A percentile compares a stretch with the other conserved stretches of the same genome.
phyloP scores from a whole-genome alignment of 2,888 invertebrate species.

The Thecocarcelia acutangulata region DNA sequence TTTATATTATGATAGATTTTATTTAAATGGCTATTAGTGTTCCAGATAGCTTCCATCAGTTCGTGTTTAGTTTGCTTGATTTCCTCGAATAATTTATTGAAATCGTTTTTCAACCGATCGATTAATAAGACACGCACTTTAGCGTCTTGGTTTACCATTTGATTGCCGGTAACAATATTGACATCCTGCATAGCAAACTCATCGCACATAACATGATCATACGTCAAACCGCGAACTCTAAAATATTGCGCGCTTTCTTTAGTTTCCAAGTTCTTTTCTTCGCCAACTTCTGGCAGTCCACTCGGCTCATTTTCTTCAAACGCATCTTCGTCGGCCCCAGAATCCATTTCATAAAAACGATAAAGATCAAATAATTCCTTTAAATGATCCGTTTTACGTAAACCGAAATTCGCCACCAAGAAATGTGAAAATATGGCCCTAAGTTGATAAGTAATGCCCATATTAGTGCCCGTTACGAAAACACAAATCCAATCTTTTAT shows the following conservation, averaged over 20 bases:
- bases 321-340: constrained; percentile 62
- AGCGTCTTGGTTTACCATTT: constrained; percentile 74
- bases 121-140: constrained; percentile 70
- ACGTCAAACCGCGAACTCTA: constrained; percentile 72
- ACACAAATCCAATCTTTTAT: constrained; percentile 76
- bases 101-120: constrained; percentile 74
- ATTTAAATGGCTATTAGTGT: constrained; percentile 73
- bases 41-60: constrained; percentile 73
- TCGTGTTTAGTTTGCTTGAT: constrained; percentile 74
- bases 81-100: constrained; percentile 76
- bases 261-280: too few species aligned
- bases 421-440: constrained; percentile 76
- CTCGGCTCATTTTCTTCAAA: constrained; percentile 4
- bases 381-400: constrained; percentile 62
- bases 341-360: constrained; percentile 76
- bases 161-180: constrained; percentile 74
- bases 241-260: constrained; percentile 41
- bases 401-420: constrained; percentile 75
- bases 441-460: constrained; percentile 73
- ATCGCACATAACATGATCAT: constrained; percentile 75
- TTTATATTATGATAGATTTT: constrained; percentile 77
- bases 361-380: constrained; percentile 73
- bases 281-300: background rate
- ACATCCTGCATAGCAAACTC: constrained; percentile 74
- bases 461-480: constrained; percentile 70